Base-by-base conservation (phyloP, 2,888 invertebrate genomes). In the Muschampia plurimacula region DNA sequence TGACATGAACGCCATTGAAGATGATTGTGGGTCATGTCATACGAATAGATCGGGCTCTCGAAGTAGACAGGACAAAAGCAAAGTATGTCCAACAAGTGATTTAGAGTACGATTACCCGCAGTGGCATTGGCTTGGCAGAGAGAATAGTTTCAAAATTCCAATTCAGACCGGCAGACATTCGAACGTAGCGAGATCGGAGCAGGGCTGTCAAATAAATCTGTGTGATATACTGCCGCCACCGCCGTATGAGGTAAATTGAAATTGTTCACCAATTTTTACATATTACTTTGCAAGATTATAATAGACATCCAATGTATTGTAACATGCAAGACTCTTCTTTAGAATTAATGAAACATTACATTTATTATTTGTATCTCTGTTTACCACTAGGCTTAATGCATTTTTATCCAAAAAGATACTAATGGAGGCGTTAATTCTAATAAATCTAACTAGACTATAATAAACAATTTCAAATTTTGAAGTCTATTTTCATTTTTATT, bases 181-280 rank as follows among this genome's bases (percentile, higher is more conserved):
- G 84, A 92, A 90, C 81, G 89, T 90, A 81, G 89, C 90, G 83
- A 89, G 91, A 85, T 92, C 93, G 82, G 94, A 93, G 81, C 93
- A 93, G 84, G 91, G 93, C 86, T 94, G 94, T 90, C 95, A 95
- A 90, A 92, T 95, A 84, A 96, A 96, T 90, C 95, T 96, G 91
- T 95, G 96, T 89, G 96, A 96, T 89, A 95, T 96, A 95, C 85
- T 96, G 79, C 96, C 96, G 74, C 96, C 96, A 78, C 95, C 95
- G 59, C 95, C 95, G 78, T 95, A 96, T 86, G 95, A 96, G 93
- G 94, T 93, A 90, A 90, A 87, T 88, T 90, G 89, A 88, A 87
- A 80, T 86, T 86, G 84, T 86, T 49, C 64, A 66, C 64, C 22
- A 52, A 73, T 65, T 67, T 71, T 74, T 72, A 62, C 44, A 85